Evolutionary conservation across 2,113 vertebrate species (phyloP).

Genomic region (Synchiropus splendidus): DNA sequence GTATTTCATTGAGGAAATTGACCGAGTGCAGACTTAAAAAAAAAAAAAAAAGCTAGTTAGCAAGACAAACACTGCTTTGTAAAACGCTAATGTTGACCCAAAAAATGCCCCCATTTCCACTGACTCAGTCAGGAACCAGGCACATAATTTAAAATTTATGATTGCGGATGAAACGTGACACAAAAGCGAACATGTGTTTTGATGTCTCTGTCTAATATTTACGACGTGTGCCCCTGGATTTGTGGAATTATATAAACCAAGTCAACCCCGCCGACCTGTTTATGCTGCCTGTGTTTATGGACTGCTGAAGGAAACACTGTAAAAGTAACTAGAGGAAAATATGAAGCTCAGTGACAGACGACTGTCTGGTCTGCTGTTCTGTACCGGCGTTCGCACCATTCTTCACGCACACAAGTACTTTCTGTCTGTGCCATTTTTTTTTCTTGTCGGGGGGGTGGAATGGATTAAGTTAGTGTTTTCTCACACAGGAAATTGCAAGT

Average conservation of each 20-base stretch:
- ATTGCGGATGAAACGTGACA: too few relatives aligned
- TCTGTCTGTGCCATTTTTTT: slow-evolving; percentile 18
- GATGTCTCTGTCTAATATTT: slow-evolving; percentile 22
- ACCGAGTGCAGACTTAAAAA: too few relatives aligned
- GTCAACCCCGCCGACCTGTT: slow-evolving; percentile 4
- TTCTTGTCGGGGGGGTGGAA: background rate
- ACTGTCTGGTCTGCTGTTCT: slow-evolving; percentile 12
- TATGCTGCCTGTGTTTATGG: slow-evolving; percentile 30
- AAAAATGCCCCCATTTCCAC: too few relatives aligned
- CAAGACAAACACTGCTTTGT: too few relatives aligned
- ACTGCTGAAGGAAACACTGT: slow-evolving; percentile 26
- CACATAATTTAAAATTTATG: too few relatives aligned
- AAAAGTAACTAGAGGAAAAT: slow-evolving; percentile 9
- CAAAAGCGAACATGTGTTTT: background rate
- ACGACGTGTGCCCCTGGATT: slow-evolving; percentile 26
- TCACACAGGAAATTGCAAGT: slow-evolving; percentile 62
- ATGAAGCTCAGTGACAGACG: background rate
- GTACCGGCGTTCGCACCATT: background rate
- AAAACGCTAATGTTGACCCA: too few relatives aligned
- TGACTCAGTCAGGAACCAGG: too few relatives aligned
- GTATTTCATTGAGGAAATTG: too few relatives aligned
- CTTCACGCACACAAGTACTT: slow-evolving; percentile 18
- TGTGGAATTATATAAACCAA: slow-evolving; percentile 20
- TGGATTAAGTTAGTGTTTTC: slow-evolving; percentile 49
- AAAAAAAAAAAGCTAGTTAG: background rate